phyloP scores from a whole-genome alignment of 2,888 invertebrate species.

The Orthosia gothica region DNA sequence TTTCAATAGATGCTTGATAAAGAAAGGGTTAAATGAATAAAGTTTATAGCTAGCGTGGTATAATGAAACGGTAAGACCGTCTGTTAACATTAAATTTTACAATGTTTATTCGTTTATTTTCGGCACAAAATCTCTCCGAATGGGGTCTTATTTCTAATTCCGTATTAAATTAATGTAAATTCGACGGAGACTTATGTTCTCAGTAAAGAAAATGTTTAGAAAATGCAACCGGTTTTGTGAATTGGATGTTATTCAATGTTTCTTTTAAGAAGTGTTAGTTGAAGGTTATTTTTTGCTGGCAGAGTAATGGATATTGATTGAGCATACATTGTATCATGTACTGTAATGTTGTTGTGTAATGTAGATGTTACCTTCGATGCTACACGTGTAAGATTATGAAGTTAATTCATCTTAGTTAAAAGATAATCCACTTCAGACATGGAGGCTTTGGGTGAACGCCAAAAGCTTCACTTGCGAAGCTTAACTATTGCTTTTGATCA shows the following conservation, averaged over 20 bases:
- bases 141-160: constrained; percentile 67
- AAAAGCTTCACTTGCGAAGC: constrained; percentile 3
- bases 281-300: constrained; percentile 41
- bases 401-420: constrained; percentile 36
- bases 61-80: constrained; percentile 59
- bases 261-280: constrained; percentile 20
- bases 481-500: not conserved
- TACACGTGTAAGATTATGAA: constrained; percentile 35
- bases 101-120: constrained; percentile 80
- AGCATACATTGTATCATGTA: constrained; percentile 16
- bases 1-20: constrained; percentile 41
- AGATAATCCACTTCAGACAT: constrained; percentile 21
- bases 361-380: constrained; percentile 9
- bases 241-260: constrained; percentile 43
- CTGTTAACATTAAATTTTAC: constrained; percentile 78
- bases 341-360: constrained; percentile 24
- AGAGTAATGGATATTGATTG: constrained; percentile 35
- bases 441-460: constrained; percentile 6
- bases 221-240: constrained; percentile 43
- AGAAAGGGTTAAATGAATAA: constrained; percentile 33
- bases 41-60: constrained; percentile 22
- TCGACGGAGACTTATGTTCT: constrained; percentile 52
- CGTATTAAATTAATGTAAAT: constrained; percentile 62
- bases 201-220: constrained; percentile 51
- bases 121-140: constrained; percentile 73